These are phyloP conservation scores for Hemibagrus guttatus DNA, from an alignment of 2,797 vertebrate genomes.

Conservation along the genomic window DNA sequence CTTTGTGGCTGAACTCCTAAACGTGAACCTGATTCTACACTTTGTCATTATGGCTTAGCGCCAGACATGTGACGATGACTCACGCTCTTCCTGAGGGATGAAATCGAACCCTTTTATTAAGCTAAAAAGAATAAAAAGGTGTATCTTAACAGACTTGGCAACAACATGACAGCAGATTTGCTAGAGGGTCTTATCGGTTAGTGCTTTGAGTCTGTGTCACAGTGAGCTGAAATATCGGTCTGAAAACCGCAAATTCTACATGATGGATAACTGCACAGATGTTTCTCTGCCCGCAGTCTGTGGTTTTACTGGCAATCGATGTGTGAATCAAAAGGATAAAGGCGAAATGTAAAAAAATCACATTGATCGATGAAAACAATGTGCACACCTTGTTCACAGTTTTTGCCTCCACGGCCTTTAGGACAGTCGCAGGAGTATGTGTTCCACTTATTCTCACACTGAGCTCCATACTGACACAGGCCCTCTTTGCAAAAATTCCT, in stretches of 20 bases:
- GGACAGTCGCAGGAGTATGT: slow-evolving; percentile 89
- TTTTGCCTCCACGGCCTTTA: slow-evolving; percentile 86
- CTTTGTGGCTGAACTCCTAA: slow-evolving; percentile 26
- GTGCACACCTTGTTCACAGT: slow-evolving; percentile 89
- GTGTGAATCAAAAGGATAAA: slow-evolving; percentile 28
- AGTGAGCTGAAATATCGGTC: slow-evolving; percentile 1
- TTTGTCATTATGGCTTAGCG: slow-evolving; percentile 9
- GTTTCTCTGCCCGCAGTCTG: slow-evolving; percentile 55
- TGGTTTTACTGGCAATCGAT: slow-evolving; percentile 42
- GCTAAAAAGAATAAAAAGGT: slow-evolving; percentile 19
- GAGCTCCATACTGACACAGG: slow-evolving; percentile 88
- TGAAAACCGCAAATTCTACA: slow-evolving; percentile 33
- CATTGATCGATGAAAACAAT: not conserved
- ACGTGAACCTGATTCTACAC: slow-evolving; percentile 2
- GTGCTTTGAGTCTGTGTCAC: slow-evolving; percentile 12
- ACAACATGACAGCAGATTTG: slow-evolving; percentile 18
- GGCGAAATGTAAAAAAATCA: not conserved
- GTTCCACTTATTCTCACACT: slow-evolving; percentile 89
- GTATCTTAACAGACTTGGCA: slow-evolving; percentile 17
- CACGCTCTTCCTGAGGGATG: slow-evolving; percentile 30
- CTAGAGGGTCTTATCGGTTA: not conserved
- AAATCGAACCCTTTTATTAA: slow-evolving; percentile 35
- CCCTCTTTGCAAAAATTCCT: slow-evolving; percentile 83
- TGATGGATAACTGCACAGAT: slow-evolving; percentile 35
- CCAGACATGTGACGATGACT: slow-evolving; percentile 33